Percentiles rank a stretch among this genome's conserved stretches.
These are phyloP conservation scores for Euthynnus affinis DNA, from an alignment of 2,797 vertebrate genomes.

Conservation along the genomic window DNA sequence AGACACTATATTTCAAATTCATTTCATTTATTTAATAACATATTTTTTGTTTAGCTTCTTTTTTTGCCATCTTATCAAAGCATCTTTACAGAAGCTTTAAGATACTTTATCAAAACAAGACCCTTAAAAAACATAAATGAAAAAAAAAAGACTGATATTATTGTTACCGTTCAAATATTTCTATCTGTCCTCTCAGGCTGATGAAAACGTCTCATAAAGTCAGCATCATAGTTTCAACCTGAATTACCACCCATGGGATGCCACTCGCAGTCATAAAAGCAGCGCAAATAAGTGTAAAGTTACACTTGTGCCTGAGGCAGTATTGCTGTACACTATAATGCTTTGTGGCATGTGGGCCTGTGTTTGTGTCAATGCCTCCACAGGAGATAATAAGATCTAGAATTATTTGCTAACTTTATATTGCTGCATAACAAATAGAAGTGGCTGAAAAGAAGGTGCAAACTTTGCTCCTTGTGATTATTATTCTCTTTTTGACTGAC, in stretches of 20 bases:
- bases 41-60: not conserved
- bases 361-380: conserved; percentile 4
- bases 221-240: conserved; percentile 8
- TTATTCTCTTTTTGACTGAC: not conserved
- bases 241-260: conserved; percentile 32
- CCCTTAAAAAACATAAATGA: conserved; percentile 14
- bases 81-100: not conserved
- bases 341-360: conserved; percentile 18
- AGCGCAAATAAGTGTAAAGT: conserved; percentile 30
- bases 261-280: conserved; percentile 21
- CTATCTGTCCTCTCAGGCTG: not conserved
- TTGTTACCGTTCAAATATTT: not conserved
- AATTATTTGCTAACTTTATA: conserved; percentile 1
- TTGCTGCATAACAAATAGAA: not conserved
- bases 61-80: not conserved
- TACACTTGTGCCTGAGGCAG: conserved; percentile 33
- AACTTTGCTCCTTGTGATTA: conserved; percentile 1
- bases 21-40: not conserved
- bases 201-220: conserved; percentile 33
- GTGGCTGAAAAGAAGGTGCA: not conserved
- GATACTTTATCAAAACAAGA: not conserved
- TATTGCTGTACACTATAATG: conserved; percentile 13
- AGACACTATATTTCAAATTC: not conserved
- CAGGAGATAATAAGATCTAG: conserved; percentile 3
- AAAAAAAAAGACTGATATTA: not conserved